phyloP scores from a whole-genome alignment of 2,888 invertebrate genomes.

The Aphidoletes aphidimyza region DNA sequence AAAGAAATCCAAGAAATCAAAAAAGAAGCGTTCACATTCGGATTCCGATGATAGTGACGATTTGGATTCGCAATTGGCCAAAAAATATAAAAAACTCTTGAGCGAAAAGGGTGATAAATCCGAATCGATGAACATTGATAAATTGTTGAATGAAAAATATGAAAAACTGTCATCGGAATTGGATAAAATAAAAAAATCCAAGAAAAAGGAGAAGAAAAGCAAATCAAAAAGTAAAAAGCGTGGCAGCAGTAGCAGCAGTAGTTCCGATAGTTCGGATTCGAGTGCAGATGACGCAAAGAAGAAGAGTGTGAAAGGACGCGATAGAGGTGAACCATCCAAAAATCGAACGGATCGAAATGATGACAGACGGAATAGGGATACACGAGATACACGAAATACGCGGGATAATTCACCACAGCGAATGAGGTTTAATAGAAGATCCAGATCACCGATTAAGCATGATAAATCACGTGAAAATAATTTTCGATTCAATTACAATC shows the following conservation, averaged over 20 bases:
- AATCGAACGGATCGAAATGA: neutral
- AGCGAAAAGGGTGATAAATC: slow-evolving; percentile 60
- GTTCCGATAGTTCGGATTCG: slow-evolving; percentile 55
- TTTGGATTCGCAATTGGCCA: slow-evolving; percentile 76
- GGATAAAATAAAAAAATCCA: slow-evolving; percentile 61
- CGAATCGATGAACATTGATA: slow-evolving; percentile 62
- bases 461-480: neutral
- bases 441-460: neutral
- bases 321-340: neutral
- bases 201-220: slow-evolving; percentile 57
- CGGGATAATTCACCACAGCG: neutral
- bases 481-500: neutral
- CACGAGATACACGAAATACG: neutral
- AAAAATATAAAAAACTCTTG: slow-evolving; percentile 74
- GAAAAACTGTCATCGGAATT: slow-evolving; percentile 65
- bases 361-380: neutral
- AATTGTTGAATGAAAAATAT: slow-evolving; percentile 64
- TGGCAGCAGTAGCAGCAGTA: slow-evolving; percentile 55
- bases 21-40: slow-evolving; percentile 64
- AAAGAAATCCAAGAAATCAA: slow-evolving; percentile 61
- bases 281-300: slow-evolving; percentile 21
- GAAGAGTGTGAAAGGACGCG: neutral
- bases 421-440: neutral
- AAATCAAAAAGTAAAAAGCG: slow-evolving; percentile 55
- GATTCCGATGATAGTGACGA: slow-evolving; percentile 64